Evolutionary conservation across 2,797 vertebrate genomes (phyloP).

Genomic region (Amniataba percoides): DNA sequence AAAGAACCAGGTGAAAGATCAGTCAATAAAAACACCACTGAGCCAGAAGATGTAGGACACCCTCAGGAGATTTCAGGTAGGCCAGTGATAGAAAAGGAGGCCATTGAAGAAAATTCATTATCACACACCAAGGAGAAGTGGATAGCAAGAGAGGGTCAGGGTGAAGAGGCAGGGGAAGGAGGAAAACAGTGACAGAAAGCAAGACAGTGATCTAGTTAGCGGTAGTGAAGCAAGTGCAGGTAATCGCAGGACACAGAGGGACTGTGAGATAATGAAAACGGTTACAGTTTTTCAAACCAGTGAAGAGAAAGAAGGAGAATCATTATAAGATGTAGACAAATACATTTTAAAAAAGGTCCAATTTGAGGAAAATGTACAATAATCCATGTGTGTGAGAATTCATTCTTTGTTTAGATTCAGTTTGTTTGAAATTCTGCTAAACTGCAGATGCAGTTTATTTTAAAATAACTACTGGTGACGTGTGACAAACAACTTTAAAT

Average conservation of each 20-base stretch:
- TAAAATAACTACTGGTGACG: background rate
- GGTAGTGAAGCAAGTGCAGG: slow-evolving; percentile 30
- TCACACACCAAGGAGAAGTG: slow-evolving; percentile 52
- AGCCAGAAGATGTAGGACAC: slow-evolving; percentile 53
- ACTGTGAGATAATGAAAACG: slow-evolving; percentile 8
- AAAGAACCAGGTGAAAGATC: slow-evolving; percentile 47
- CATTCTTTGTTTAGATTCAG: background rate
- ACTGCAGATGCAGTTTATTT: background rate
- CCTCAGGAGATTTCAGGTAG: slow-evolving; percentile 64
- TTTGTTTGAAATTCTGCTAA: slow-evolving; percentile 9
- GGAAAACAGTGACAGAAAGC: slow-evolving; percentile 47
- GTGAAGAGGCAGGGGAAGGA: slow-evolving; percentile 16
- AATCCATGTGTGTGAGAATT: slow-evolving; percentile 14
- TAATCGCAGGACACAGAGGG: slow-evolving; percentile 34
- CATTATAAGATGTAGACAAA: background rate
- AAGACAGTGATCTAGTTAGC: slow-evolving; percentile 53
- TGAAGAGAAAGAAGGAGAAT: background rate
- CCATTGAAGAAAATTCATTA: slow-evolving; percentile 70
- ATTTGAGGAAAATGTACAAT: slow-evolving; percentile 8
- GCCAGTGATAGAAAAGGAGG: slow-evolving; percentile 58
- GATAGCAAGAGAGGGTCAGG: slow-evolving; percentile 39
- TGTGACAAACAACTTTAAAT: slow-evolving; percentile 13
- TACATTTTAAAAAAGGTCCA: background rate
- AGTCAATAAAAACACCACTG: slow-evolving; percentile 56
- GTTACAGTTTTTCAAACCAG: background rate